A percentile compares a stretch with the other conserved stretches of the same genome.
These are phyloP conservation scores for Allolobophora icterica DNA, from an alignment of 2,888 invertebrate genomes.

Conservation along the genomic window DNA sequence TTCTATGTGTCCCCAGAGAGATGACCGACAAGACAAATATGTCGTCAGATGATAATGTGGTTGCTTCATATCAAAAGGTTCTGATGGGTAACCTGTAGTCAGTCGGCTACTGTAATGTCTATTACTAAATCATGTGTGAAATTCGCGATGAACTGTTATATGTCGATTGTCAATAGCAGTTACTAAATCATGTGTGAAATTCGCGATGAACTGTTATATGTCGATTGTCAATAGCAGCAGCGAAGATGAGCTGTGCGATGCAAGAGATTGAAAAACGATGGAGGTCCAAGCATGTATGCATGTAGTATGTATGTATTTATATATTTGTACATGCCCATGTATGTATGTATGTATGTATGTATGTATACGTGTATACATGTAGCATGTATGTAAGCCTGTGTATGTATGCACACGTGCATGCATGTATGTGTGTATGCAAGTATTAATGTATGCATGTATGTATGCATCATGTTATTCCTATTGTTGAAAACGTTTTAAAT, in stretches of 20 bases:
- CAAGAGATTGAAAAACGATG: not conserved
- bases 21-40: not conserved
- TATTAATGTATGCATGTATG: not conserved
- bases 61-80: not conserved
- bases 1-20: not conserved
- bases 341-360: constrained; percentile 11
- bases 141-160: not conserved
- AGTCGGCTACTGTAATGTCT: not conserved
- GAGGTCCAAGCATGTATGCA: not conserved
- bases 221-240: not conserved
- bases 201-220: not conserved
- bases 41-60: not conserved
- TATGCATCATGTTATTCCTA: not conserved
- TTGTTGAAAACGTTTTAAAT: not conserved
- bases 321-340: not conserved
- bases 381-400: not conserved
- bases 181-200: not conserved
- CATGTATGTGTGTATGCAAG: not conserved
- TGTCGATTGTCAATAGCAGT: too few species aligned
- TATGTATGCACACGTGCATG: not conserved
- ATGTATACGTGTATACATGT: not conserved
- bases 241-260: not conserved
- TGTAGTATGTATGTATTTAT: not conserved
- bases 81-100: not conserved
- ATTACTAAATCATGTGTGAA: not conserved